A percentile compares a stretch with the other conserved stretches of the same genome.
Conservation (phyloP, 1,140 invertebrate genomes). For the Ctenoplectra terminalis region DNA sequence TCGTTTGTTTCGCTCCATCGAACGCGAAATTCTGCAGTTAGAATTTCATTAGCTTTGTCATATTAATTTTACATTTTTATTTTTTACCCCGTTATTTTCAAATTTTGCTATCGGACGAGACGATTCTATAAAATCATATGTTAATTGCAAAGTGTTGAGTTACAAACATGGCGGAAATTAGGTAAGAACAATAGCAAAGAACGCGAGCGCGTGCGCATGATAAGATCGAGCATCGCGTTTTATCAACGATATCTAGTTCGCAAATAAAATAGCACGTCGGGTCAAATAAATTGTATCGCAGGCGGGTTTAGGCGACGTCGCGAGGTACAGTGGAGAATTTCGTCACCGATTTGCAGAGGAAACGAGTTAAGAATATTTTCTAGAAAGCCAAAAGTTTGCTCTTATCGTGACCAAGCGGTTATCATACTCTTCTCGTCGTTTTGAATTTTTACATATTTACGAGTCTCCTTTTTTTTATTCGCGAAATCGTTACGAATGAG, state of each 20-base stretch:
- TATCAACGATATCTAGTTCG: background rate
- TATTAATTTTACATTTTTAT: too few relatives aligned
- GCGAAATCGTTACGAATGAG: background rate
- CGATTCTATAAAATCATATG: background rate
- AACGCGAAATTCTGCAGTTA: background rate
- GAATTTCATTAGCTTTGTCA: background rate
- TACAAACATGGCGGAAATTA: background rate
- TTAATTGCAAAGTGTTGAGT: too few relatives aligned
- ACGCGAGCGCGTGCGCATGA: background rate
- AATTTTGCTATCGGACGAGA: too few relatives aligned
- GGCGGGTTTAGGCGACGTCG: conserved; percentile 7
- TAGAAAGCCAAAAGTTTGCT: conserved; percentile 50
- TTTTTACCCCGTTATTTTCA: too few relatives aligned
- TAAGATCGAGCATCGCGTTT: background rate
- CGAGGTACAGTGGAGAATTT: conserved; percentile 27
- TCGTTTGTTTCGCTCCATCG: background rate
- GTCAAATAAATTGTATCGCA: conserved; percentile 33
- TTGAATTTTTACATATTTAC: conserved; percentile 20
- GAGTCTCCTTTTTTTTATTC: background rate
- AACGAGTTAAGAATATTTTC: conserved; percentile 45
- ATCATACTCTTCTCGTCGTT: conserved; percentile 39
- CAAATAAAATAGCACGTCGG: conserved; percentile 4
- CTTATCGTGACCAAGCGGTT: conserved; percentile 56
- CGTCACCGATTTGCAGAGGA: conserved; percentile 13
- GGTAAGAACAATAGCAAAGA: too few relatives aligned